Evolutionary conservation across 2,888 invertebrate genomes (phyloP).

Genomic region (Drosophila fungiperda): DNA sequence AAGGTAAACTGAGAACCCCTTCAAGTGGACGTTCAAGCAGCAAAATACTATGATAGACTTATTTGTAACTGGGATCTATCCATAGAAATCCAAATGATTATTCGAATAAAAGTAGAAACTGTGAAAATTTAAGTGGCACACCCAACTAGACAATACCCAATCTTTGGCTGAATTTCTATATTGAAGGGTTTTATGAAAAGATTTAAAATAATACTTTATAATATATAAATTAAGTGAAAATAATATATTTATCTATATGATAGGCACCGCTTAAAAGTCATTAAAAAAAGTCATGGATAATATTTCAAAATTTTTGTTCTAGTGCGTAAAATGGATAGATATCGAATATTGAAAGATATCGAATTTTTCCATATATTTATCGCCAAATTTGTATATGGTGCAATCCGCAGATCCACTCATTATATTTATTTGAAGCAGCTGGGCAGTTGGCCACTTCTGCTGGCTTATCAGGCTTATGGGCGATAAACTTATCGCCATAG

Average conservation of each 20-base stretch:
- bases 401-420: slow-evolving; percentile 25
- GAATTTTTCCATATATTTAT: neutral
- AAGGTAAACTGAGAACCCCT: slow-evolving; percentile 30
- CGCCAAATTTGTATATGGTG: slow-evolving; percentile 16
- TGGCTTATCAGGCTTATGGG: slow-evolving; percentile 69
- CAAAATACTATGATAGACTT: slow-evolving; percentile 26
- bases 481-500: slow-evolving; percentile 63
- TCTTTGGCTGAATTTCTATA: neutral
- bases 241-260: neutral
- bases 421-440: slow-evolving; percentile 41
- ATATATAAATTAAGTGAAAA: neutral
- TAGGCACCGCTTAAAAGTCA: neutral
- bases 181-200: neutral
- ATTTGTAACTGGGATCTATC: slow-evolving; percentile 18
- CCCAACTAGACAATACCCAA: slow-evolving; percentile 1
- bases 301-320: too few species aligned
- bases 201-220: neutral
- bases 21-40: slow-evolving; percentile 41
- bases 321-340: too few species aligned
- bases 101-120: neutral
- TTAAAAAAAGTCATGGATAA: neutral
- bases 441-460: slow-evolving; percentile 46
- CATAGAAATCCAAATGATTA: slow-evolving; percentile 31
- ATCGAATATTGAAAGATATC: too few species aligned
- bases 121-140: neutral